Evolutionary conservation across 2,113 vertebrate species (phyloP).

Genomic region (Sitta europaea): DNA sequence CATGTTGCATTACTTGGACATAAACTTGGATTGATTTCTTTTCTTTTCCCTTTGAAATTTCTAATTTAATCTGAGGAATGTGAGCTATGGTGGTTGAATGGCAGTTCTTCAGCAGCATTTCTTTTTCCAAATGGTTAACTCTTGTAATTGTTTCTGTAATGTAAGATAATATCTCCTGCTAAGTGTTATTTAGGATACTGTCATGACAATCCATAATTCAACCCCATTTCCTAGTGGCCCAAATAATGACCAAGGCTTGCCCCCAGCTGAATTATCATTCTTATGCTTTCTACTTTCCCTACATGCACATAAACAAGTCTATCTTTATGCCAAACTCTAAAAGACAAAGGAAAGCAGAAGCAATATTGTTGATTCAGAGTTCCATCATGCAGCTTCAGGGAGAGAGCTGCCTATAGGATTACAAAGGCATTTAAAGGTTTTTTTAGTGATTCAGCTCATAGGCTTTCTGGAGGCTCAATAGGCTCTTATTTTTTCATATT

Average conservation of each 20-base stretch:
- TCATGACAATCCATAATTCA: not conserved
- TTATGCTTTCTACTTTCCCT: not conserved
- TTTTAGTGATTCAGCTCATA: not conserved
- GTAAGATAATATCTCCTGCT: slow-evolving; percentile 29
- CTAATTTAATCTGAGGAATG: not conserved
- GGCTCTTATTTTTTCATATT: not conserved
- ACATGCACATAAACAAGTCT: slow-evolving; percentile 9
- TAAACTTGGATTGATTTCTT: slow-evolving; percentile 5
- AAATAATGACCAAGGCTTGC: slow-evolving; percentile 34
- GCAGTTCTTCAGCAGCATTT: slow-evolving; percentile 8
- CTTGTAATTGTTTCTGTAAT: slow-evolving; percentile 45
- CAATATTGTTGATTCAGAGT: not conserved
- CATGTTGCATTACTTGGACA: not conserved
- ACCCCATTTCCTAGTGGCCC: not conserved
- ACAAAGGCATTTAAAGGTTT: not conserved
- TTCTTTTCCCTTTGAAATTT: not conserved
- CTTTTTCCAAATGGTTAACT: slow-evolving; percentile 47
- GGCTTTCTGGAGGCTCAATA: not conserved
- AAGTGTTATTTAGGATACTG: slow-evolving; percentile 45
- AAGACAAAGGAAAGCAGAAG: not conserved
- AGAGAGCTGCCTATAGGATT: not conserved
- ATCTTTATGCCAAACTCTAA: not conserved
- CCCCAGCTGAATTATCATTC: not conserved
- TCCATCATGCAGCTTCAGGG: not conserved
- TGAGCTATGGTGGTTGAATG: not conserved